Base-by-base conservation (phyloP, 2,888 invertebrate species). In the Pantelozetes paolii region DNA sequence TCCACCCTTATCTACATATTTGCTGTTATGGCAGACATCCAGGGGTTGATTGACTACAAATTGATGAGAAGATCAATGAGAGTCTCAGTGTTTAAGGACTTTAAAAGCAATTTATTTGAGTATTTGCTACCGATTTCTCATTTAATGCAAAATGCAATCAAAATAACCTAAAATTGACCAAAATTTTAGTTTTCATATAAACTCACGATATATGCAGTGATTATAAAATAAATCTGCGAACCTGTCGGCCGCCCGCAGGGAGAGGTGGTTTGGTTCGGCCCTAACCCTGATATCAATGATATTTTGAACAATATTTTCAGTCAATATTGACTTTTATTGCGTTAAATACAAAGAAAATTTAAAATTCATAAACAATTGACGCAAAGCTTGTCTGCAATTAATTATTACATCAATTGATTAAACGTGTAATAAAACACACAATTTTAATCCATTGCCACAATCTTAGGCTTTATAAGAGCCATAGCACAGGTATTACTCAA, bases 251-350 rank as follows among this genome's bases (percentile, higher is more conserved):
- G 11, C 64, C 64, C 32, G 36, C 11, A 36, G 64, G 1, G 64
- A 30, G 64, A 36, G 64, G 64, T 64, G 64, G 32, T 36, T 64
- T 36, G 18, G 64, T 15, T 64, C 36, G n/a, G 26, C 36, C 64
- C 30, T 23, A 50, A 50, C 50, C 32, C 54, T 36, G 54, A 36
- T 50, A 70, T 70, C 70, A 42, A 28, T 50, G 50, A 48, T 70
- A 70, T 70, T 48, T 45, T 45, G 11, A 2, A 23, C 8, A n/a
- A 70, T 20, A 54, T 30, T 71, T 50, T 48, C 23, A 72, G 45
- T 72, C 72, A 72, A 71, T 71, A 57, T 45, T 69, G 50, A 64
- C 48, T 64, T 32, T 59, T 72, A 62, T 40, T 28, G 26, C 40
- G 18, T 36, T 45, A 26, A 57, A 15, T 11, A 3, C 26, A 30